Percentiles rank a stretch among this genome's conserved stretches.
Conservation (phyloP, 2,797 vertebrate genomes). For the Urophycis tenuis region DNA sequence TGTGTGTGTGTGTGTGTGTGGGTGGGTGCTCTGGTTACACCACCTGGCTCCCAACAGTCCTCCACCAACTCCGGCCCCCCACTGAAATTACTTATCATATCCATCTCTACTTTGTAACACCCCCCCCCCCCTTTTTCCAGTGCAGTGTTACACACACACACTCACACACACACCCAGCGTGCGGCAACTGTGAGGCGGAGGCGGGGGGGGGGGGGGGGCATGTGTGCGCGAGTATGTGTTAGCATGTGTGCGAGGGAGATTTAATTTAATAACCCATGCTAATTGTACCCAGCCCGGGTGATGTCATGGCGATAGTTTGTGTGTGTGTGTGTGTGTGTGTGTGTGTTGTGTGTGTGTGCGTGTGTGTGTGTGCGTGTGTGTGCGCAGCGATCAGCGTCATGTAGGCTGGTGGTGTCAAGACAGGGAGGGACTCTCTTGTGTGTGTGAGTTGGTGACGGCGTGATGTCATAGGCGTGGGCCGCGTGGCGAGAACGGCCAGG, state of each 20-base stretch:
- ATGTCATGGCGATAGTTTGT: slow-evolving; percentile 42
- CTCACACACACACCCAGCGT: neutral
- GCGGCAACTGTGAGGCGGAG: neutral
- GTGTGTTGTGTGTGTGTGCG: too few species aligned
- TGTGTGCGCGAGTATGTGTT: slow-evolving; percentile 16
- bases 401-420: neutral
- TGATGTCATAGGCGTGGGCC: neutral
- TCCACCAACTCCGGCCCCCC: slow-evolving; percentile 29
- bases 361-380: too few species aligned
- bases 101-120: slow-evolving; percentile 33
- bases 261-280: slow-evolving; percentile 25
- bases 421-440: neutral
- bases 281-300: slow-evolving; percentile 35
- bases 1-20: neutral
- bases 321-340: too few species aligned
- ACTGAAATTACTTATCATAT: slow-evolving; percentile 58
- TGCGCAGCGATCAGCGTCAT: slow-evolving; percentile 20
- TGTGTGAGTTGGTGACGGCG: neutral
- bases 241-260: slow-evolving; percentile 26
- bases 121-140: neutral
- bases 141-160: neutral
- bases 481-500: slow-evolving; percentile 19
- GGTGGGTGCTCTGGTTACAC: slow-evolving; percentile 58
- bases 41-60: slow-evolving; percentile 60
- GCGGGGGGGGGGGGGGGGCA: neutral